Evolutionary conservation across 37 sponge, comb jelly and placozoan species (phyloP).

Genomic region (Ephydatia muelleri): DNA sequence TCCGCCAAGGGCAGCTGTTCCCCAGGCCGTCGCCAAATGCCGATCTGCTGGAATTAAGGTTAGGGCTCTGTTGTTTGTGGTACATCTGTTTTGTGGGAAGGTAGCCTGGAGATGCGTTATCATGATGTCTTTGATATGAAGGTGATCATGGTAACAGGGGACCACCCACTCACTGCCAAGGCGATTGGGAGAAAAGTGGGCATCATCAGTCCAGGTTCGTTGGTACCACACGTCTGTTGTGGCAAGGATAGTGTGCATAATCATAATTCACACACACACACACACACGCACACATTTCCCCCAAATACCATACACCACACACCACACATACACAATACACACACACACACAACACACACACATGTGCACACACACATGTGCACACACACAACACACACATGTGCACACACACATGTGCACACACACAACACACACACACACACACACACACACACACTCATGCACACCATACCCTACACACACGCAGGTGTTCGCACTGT

Average conservation of each 20-base stretch:
- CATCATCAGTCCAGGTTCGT: conserved; percentile 85
- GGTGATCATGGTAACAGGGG: conserved; percentile 99
- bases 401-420: too few species aligned
- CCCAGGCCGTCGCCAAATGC: conserved; percentile 93
- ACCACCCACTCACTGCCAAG: conserved; percentile 97
- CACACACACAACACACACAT: too few species aligned
- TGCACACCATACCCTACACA: neutral
- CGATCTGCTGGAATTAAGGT: conserved; percentile 94
- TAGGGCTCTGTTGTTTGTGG: neutral
- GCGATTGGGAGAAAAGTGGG: conserved; percentile 94
- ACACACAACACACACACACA: too few species aligned
- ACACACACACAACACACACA: too few species aligned
- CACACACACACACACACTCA: neutral
- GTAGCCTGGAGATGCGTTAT: neutral
- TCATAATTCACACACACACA: too few species aligned
- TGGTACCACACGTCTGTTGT: neutral
- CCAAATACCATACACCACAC: too few species aligned
- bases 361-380: too few species aligned
- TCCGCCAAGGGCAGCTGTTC: conserved; percentile 93
- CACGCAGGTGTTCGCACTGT: neutral
- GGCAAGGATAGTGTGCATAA: too few species aligned
- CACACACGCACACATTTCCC: too few species aligned
- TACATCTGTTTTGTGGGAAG: neutral
- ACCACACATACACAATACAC: too few species aligned
- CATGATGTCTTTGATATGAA: neutral